phyloP scores from a whole-genome alignment of 2,888 invertebrate species.

The Sphaerophoria rueppellii region DNA sequence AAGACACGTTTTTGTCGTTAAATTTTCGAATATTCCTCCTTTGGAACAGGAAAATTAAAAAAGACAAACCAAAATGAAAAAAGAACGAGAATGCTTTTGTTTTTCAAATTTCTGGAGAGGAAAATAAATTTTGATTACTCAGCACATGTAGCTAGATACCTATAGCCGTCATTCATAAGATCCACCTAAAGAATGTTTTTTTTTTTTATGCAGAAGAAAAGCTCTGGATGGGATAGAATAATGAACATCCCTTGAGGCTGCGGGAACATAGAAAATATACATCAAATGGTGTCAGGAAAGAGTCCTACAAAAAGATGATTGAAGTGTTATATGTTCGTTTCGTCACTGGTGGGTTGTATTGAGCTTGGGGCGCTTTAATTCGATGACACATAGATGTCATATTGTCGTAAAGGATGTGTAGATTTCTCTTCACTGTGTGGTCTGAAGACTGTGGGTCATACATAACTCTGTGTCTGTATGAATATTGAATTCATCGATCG shows the following conservation, averaged over 20 bases:
- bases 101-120: slow-evolving; percentile 34
- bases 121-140: slow-evolving; percentile 64
- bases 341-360: not conserved
- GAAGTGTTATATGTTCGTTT: slow-evolving; percentile 30
- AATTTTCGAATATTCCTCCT: slow-evolving; percentile 60
- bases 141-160: not conserved
- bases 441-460: slow-evolving; percentile 1
- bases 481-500: slow-evolving; percentile 47
- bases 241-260: slow-evolving; percentile 27
- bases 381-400: slow-evolving; percentile 58
- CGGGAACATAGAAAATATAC: not conserved
- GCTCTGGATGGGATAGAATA: not conserved
- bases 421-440: not conserved
- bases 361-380: slow-evolving; percentile 50
- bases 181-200: no score
- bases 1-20: slow-evolving; percentile 69
- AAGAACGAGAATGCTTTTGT: slow-evolving; percentile 23
- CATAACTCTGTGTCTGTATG: slow-evolving; percentile 3
- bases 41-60: slow-evolving; percentile 69
- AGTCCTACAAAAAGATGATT: slow-evolving; percentile 35
- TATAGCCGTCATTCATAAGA: not conserved
- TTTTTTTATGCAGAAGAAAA: not conserved
- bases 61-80: slow-evolving; percentile 4
- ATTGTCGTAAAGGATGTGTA: slow-evolving; percentile 57
- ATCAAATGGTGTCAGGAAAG: slow-evolving; percentile 15